A percentile compares a stretch with the other conserved stretches of the same genome.
phyloP scores from a whole-genome alignment of 2,113 vertebrate genomes.

The Syngnathus scovelli region DNA sequence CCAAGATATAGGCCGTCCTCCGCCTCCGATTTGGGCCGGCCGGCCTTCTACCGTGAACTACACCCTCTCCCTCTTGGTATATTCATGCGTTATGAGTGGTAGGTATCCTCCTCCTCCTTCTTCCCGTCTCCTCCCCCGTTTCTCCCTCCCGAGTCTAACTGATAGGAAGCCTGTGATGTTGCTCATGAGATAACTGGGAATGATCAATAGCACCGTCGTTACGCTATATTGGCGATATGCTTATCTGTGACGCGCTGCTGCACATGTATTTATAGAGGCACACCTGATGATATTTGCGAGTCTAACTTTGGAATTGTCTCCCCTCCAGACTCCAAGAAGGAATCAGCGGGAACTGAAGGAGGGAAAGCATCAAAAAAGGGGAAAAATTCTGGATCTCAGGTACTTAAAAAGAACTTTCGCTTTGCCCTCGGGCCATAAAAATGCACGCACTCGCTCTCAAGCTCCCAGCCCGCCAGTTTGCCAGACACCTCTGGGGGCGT shows the following conservation, averaged over 20 bases:
- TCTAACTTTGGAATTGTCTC: constrained; percentile 1
- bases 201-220: constrained; percentile 50
- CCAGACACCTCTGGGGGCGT: constrained; percentile 66
- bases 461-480: constrained; percentile 28
- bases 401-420: constrained; percentile 51
- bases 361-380: constrained; percentile 92
- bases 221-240: constrained; percentile 58
- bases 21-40: constrained; percentile 76
- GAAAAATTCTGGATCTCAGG: constrained; percentile 95
- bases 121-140: constrained; percentile 71
- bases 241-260: neutral
- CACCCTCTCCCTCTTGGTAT: constrained; percentile 80
- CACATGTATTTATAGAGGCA: constrained; percentile 12
- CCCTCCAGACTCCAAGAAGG: constrained; percentile 91
- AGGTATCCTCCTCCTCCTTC: constrained; percentile 82
- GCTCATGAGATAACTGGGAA: constrained; percentile 59
- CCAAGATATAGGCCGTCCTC: constrained; percentile 90
- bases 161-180: constrained; percentile 64
- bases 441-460: constrained; percentile 41
- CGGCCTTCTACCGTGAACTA: constrained; percentile 87
- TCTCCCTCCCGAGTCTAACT: constrained; percentile 61
- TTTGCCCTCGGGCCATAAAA: constrained; percentile 48
- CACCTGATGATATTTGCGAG: constrained; percentile 7
- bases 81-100: constrained; percentile 99
- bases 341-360: constrained; percentile 94